Conservation (phyloP, 2,797 vertebrate species). For the Cynopterus sphinx region DNA sequence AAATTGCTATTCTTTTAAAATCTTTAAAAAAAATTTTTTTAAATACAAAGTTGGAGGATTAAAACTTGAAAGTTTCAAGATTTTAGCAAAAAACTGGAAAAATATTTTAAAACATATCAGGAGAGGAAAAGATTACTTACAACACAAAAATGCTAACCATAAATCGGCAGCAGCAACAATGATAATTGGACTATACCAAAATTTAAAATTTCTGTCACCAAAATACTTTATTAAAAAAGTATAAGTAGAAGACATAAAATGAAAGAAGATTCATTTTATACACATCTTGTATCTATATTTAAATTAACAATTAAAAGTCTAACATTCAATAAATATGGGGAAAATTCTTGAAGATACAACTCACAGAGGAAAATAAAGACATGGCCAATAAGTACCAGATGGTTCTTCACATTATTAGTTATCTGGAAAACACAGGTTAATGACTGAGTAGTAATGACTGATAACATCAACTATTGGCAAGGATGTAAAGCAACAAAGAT, state of each 20-base stretch:
- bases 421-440: neutral
- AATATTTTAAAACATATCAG: neutral
- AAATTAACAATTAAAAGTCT: neutral
- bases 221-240: neutral
- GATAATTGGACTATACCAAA: neutral
- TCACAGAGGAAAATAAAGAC: neutral
- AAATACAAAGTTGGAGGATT: neutral
- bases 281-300: neutral
- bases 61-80: neutral
- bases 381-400: neutral
- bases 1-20: neutral
- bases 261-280: neutral
- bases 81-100: neutral
- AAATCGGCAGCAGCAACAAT: neutral
- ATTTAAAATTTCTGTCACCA: neutral
- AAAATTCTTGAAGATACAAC: neutral
- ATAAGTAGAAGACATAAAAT: neutral
- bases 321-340: neutral
- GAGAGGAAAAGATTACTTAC: neutral
- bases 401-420: neutral
- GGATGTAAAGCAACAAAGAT: neutral
- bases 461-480: neutral
- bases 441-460: neutral
- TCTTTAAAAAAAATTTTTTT: neutral
- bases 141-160: neutral